These are phyloP conservation scores for Cherax destructor DNA, from an alignment of 1,140 invertebrate genomes.

Conservation along the genomic window DNA sequence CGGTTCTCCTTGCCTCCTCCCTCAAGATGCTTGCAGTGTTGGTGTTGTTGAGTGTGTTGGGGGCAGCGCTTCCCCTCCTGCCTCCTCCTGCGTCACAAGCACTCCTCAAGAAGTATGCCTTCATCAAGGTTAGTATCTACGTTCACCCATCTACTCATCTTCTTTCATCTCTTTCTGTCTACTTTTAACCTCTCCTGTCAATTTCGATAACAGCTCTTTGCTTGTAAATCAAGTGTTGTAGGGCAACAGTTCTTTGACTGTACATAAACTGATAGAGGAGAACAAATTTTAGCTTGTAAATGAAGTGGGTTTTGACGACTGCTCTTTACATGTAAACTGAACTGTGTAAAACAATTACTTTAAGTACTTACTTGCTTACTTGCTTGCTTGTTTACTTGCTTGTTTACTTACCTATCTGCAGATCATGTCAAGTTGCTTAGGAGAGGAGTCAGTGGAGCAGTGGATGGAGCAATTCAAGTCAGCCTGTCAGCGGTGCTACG, in stretches of 20 bases:
- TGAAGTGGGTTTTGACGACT: too few relatives aligned
- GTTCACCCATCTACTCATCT: background rate
- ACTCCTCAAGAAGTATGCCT: background rate
- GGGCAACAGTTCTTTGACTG: background rate
- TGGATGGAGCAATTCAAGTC: slow-evolving; percentile 28
- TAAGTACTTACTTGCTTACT: background rate
- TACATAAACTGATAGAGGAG: too few relatives aligned
- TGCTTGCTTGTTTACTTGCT: background rate
- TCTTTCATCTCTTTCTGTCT: too few relatives aligned
- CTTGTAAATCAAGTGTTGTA: background rate
- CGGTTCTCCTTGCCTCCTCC: background rate
- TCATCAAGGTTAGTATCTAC: background rate
- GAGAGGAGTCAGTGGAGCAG: background rate
- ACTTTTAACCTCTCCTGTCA: too few relatives aligned
- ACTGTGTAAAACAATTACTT: background rate
- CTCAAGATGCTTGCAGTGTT: background rate
- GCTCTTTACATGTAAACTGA: background rate
- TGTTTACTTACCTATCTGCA: background rate
- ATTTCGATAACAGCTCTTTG: background rate
- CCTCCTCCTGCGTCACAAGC: background rate
- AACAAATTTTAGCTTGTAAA: too few relatives aligned
- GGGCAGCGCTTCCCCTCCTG: background rate
- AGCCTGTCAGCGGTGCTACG: slow-evolving; percentile 24
- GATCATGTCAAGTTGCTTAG: slow-evolving; percentile 43
- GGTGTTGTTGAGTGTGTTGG: background rate